Percentiles rank a stretch among this genome's conserved stretches.
These are phyloP conservation scores for Pseudomugil tenellus DNA, from an alignment of 2,797 vertebrate genomes.

Conservation along the genomic window DNA sequence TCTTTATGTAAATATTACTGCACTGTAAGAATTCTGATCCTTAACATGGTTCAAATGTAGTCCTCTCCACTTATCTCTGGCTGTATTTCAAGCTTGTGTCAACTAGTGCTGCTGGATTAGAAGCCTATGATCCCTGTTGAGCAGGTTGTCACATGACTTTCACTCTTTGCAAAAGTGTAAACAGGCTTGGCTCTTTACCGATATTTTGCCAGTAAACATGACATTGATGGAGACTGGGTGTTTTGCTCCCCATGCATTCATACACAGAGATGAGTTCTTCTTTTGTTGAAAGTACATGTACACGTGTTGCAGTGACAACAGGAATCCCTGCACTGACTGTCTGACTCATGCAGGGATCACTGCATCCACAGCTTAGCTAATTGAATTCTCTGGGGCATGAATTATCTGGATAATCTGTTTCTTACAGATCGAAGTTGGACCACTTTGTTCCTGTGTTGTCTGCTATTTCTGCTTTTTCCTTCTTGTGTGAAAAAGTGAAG, in stretches of 20 bases:
- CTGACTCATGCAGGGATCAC: slow-evolving; percentile 33
- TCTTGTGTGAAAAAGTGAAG: background rate
- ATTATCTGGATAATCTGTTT: slow-evolving; percentile 6
- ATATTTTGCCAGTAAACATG: slow-evolving; percentile 15
- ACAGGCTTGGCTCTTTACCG: slow-evolving; percentile 22
- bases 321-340: slow-evolving; percentile 19
- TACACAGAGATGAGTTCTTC: slow-evolving; percentile 17
- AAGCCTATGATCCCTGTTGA: slow-evolving; percentile 70
- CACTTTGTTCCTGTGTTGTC: background rate
- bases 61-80: slow-evolving; percentile 34
- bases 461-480: background rate
- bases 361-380: slow-evolving; percentile 22
- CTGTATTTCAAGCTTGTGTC: slow-evolving; percentile 62
- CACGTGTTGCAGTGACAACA: slow-evolving; percentile 1
- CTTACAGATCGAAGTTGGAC: background rate
- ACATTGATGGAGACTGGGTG: slow-evolving; percentile 19
- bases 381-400: slow-evolving; percentile 22
- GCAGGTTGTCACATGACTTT: slow-evolving; percentile 52
- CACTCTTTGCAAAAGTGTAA: slow-evolving; percentile 28
- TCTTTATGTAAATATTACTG: slow-evolving; percentile 18
- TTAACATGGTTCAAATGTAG: background rate
- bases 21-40: background rate
- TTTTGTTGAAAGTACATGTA: slow-evolving; percentile 10
- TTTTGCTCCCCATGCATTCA: slow-evolving; percentile 5
- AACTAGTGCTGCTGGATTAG: slow-evolving; percentile 71